Evolutionary conservation across 2,113 vertebrate species (phyloP).

Genomic region (Elanus axillaris): DNA sequence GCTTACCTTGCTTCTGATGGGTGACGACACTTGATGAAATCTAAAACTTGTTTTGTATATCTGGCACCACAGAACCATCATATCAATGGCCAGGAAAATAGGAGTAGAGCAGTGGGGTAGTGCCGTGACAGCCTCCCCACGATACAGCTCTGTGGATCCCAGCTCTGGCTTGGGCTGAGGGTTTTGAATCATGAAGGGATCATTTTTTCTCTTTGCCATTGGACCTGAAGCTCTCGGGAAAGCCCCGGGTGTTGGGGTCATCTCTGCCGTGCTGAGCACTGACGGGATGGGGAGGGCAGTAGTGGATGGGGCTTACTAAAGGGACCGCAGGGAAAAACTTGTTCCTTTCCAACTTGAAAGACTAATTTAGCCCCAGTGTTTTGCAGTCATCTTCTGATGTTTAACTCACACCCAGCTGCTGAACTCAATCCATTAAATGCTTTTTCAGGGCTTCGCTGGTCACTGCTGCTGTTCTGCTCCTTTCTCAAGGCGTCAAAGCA

Average conservation of each 20-base stretch:
- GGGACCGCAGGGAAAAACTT: neutral
- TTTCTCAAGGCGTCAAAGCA: no score
- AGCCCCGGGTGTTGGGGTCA: neutral
- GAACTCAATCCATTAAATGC: neutral
- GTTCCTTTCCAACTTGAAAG: neutral
- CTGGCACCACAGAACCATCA: neutral
- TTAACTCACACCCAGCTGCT: neutral
- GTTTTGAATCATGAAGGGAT: neutral
- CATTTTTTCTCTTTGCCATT: neutral
- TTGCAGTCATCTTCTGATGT: neutral
- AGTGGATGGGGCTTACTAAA: accelerated
- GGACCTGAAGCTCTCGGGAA: accelerated
- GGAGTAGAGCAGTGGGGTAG: neutral
- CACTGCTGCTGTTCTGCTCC: neutral
- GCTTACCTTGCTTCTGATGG: neutral
- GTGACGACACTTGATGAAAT: accelerated
- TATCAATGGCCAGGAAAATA: neutral
- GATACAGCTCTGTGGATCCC: accelerated
- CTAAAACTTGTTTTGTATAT: neutral
- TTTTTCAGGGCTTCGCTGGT: neutral
- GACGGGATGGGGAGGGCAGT: accelerated
- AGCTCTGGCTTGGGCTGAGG: no score
- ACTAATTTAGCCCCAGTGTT: neutral
- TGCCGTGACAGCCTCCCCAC: neutral
- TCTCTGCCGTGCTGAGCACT: accelerated